Base-by-base conservation (phyloP, 2,888 invertebrate genomes). In the Pemphredon lugubris region DNA sequence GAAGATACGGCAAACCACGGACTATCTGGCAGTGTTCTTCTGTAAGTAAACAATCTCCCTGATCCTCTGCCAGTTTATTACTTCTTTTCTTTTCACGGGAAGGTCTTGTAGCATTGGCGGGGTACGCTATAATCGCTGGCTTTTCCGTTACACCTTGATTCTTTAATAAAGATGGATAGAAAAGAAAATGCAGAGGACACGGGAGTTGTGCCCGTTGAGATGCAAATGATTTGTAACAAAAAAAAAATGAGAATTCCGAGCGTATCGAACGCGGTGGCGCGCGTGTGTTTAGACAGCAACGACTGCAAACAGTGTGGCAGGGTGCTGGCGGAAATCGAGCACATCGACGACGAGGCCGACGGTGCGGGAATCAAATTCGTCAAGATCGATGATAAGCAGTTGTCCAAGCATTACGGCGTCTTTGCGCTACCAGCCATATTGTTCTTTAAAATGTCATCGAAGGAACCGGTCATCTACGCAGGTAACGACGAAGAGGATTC, bases 261-360 rank as follows among this genome's bases (percentile, higher is more conserved):
- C 73, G 32, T 65, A 37, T 55, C 64, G 68, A 69, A 73, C 53
- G 73, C 73, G 71, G 30, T 44, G 55, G 57, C 60, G 69, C 74
- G 50, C 67, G 65, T 69, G 59, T 92, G 90, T 93, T 93, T 92
- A 97, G 97, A 97, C 92, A 96, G 96, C 92, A 96, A 96, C 92
- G 97, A 97, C 91, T 97, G 97, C 92, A 97, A 97, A 90, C 97
- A 97, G 90, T 97, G 97, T 88, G 95, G 96, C 79, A 93, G 95
- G 87, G 97, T 97, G 21, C 91, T 97, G 80, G 92, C 93, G 34
- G 97, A 97, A 90, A 95, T 97, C 77, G 97, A 97, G 86, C 96
- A 97, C 89, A 97, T 97, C 81, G 97, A 97, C 84, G 97, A 97
- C 86, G 97, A 97, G 79, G 97, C 97, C 0, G 97, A 97, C 86